Conservation (phyloP, 2,113 vertebrate species). For the Turdus rufiventris region DNA sequence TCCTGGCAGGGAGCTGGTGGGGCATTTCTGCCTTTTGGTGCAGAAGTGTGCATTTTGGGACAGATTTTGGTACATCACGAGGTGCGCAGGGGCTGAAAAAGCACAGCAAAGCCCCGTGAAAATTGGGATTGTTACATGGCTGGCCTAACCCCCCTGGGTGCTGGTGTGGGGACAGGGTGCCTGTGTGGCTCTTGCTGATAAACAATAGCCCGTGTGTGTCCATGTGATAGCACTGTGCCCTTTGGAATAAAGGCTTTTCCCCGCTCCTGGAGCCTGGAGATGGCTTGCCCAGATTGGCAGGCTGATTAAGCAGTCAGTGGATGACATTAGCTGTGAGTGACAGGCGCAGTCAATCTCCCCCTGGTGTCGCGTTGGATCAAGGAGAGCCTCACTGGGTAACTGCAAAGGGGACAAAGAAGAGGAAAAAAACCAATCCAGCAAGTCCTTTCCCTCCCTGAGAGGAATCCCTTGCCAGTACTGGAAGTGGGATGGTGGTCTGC, state of each 20-base stretch:
- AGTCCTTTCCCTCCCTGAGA: not conserved
- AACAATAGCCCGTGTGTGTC: not conserved
- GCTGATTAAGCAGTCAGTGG: slow-evolving; percentile 13
- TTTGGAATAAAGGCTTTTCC: not conserved
- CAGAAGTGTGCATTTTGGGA: not conserved
- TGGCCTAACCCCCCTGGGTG: not conserved
- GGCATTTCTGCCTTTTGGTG: not conserved
- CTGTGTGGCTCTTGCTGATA: slow-evolving; percentile 7
- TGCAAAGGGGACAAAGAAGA: not conserved
- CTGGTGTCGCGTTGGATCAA: not conserved
- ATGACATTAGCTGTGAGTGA: slow-evolving; percentile 27
- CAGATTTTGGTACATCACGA: fast-evolving
- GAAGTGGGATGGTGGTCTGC: not conserved
- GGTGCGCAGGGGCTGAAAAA: not conserved
- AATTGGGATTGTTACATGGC: not conserved
- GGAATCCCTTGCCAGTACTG: not conserved
- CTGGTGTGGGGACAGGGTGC: not conserved
- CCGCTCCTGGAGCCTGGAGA: not conserved
- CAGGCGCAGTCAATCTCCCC: slow-evolving; percentile 10
- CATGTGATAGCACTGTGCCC: not conserved
- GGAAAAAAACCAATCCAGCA: not conserved
- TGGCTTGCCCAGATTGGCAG: slow-evolving; percentile 32
- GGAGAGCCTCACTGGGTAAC: not conserved
- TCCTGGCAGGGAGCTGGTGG: not conserved
- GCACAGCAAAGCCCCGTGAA: not conserved